Base-by-base conservation (phyloP, 2,113 vertebrate genomes). In the Thryonomys swinderianus region DNA sequence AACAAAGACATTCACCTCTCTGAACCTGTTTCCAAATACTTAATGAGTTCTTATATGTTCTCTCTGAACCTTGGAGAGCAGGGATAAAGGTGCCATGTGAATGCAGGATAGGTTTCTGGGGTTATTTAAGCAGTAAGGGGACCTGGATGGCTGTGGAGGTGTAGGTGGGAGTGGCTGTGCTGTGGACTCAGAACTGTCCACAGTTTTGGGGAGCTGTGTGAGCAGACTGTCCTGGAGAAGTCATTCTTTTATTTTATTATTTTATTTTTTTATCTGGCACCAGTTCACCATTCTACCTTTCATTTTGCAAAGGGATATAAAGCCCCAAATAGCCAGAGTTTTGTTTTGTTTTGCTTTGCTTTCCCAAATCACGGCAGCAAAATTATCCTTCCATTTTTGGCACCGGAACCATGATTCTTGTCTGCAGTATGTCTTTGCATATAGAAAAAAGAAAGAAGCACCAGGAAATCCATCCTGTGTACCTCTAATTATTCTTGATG, bases 181-280 rank as follows among this genome's bases (percentile, higher is more conserved):
- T 64, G 45, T 73, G 30, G 57, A 53, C 76, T 86, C 45, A 74
- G 55, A 55, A 57, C 32, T 73, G n/a, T 79, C 69, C 27, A 5
- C 59, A 55, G 71, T 30, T 90, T 14, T 84, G n/a, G 84, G 80
- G 37, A 34, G 74, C n/a, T 76, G 2, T 55, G 5, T 62, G 37
- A 93, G 27, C 71, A 42, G 2, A 78, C 61, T 66, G 1, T 88
- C 76, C 53, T 40, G 76, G 32, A 81, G 78, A 83, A 40, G 53
- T 83, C 61, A 6, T 91, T 78, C 32, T 18, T 85, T 86, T 94
- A 48, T 73, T n/a, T n/a, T n/a, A n/a, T n/a, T n/a, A n/a, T n/a
- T n/a, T n/a, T n/a, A n/a, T n/a, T n/a, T n/a, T n/a, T n/a, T n/a
- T 80, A 42, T 76, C 62, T 95, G 89, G 89, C 90, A 42, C 40